Base-by-base conservation (phyloP, 2,888 invertebrate genomes). In the Drosophila anomalata region DNA sequence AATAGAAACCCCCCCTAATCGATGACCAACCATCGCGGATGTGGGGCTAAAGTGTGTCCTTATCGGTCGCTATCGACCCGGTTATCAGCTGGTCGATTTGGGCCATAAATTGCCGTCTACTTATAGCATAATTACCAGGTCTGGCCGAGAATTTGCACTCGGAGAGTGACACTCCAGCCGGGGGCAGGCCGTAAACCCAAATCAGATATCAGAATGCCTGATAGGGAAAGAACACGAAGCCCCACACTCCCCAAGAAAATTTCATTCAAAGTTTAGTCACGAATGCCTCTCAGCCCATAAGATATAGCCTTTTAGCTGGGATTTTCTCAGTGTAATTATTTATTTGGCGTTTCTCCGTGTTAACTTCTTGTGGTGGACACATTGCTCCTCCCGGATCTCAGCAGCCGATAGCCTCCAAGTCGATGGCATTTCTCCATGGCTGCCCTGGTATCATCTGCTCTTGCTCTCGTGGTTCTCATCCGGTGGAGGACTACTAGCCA, bases 41-140 rank as follows among this genome's bases (percentile, higher is more conserved):
- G 29, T 29, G 9, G 29, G 29, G 29, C 9, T 3, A 7, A 0
- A 9, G 29, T 29, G 29, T 1, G 36, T n/a, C 2, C 6, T n/a
- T 36, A n/a, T 2, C 6, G n/a, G 12, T 36, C 36, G n/a, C 7
- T 60, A 60, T 60, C 59, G 44, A 5, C 6, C 3, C 61, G 61
- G 62, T 33, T 61, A 62, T 62, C 61, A 48, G 24, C 29, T 44
- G 11, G 22, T 42, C 29, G 39, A 31, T 22, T 46, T 26, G 26
- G 61, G 47, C 41, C 61, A 60, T 61, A 61, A 61, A 61, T 60
- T 41, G 31, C 12, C 31, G 22, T 31, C 61, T 22, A 48, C 47
- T 61, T 48, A 41, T 48, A 60, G 17, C 61, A 60, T 61, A 61
- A 61, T 61, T 61, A 47, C 14, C 9, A 36, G 3, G 29, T 48